Evolutionary conservation across 2,888 invertebrate species (phyloP).

Genomic region (Aricia artaxerxes): DNA sequence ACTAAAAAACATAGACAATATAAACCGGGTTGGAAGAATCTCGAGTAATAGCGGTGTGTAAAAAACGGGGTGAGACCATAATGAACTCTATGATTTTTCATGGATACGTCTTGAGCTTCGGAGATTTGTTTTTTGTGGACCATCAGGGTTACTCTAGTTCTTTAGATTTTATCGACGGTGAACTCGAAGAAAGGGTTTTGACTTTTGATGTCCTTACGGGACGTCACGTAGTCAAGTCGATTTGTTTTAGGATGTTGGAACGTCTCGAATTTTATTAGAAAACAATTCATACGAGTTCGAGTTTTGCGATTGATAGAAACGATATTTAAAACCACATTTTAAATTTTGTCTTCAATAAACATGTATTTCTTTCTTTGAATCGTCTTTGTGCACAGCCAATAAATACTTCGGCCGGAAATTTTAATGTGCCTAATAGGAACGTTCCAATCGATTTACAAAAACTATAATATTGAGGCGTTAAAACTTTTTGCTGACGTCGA

Average conservation of each 20-base stretch:
- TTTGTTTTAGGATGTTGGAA: background rate
- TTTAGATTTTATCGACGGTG: background rate
- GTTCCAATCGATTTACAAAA: background rate
- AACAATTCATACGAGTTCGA: background rate
- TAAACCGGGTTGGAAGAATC: conserved; percentile 33
- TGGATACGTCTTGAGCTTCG: conserved; percentile 2
- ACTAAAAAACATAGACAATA: conserved; percentile 30
- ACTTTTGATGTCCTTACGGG: background rate
- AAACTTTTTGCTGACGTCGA: background rate
- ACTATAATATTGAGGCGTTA: background rate
- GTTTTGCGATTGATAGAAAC: background rate
- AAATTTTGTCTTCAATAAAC: background rate
- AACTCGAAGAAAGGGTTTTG: background rate
- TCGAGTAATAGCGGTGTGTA: conserved; percentile 27
- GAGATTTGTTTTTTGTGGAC: conserved; percentile 5
- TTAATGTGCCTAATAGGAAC: background rate
- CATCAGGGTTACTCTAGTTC: conserved; percentile 19
- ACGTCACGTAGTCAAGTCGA: background rate
- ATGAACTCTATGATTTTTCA: conserved; percentile 28
- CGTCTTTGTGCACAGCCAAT: background rate
- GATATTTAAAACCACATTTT: too few species aligned
- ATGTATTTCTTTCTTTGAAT: background rate
- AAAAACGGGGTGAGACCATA: conserved; percentile 28
- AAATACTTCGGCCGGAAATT: background rate
- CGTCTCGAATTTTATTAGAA: background rate